Base-by-base conservation (phyloP, 2,888 invertebrate species). In the Teinopalpus imperialis region DNA sequence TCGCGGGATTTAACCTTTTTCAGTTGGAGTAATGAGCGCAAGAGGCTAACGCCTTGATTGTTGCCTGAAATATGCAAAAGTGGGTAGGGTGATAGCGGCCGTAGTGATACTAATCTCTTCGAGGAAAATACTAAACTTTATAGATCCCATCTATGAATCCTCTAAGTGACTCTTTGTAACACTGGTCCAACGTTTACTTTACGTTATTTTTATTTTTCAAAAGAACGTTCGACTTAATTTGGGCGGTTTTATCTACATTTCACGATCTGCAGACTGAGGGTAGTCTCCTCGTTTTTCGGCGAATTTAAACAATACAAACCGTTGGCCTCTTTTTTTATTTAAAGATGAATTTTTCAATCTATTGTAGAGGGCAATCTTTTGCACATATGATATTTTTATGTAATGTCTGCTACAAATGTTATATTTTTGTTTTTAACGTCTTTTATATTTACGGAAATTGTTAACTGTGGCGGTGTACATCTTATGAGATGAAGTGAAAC, bases 61-160 rank as follows among this genome's bases (percentile, higher is more conserved):
- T 70, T 71, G 67, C 65, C 59, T 72, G 73, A 73, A 67, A 73
- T 70, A 79, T 78, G 74, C 74, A 75, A 72, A 73, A 56, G 56
- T 60, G 53, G 4, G n/a, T n/a, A n/a, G n/a, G 51, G 49, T 56
- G 57, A 58, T 54, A 54, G 49, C 52, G 50, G 44, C 46, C 42
- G 46, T 46, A 30, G 47, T 34, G 42, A 51, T 56, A 51, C 52
- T 48, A 40, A 43, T 43, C 36, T 29, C 14, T 14, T 29, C 14
- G 16, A 6, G 16, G 35, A 20, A 46, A 32, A 29, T 41, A 41
- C 35, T 30, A 18, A 35, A 40, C 40, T 35, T 39, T 45, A 31
- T 20, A 32, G 34, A 45, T 32, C 9, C 29, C n/a, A 46, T 46
- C 35, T 34, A 30, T 23, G 26, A 18, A 35, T 7, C 32, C 32